Evolutionary conservation across 2,797 vertebrate genomes (phyloP), one percentile per base, ranked within the genome.

Genomic region (Gorsachius magnificus): DNA sequence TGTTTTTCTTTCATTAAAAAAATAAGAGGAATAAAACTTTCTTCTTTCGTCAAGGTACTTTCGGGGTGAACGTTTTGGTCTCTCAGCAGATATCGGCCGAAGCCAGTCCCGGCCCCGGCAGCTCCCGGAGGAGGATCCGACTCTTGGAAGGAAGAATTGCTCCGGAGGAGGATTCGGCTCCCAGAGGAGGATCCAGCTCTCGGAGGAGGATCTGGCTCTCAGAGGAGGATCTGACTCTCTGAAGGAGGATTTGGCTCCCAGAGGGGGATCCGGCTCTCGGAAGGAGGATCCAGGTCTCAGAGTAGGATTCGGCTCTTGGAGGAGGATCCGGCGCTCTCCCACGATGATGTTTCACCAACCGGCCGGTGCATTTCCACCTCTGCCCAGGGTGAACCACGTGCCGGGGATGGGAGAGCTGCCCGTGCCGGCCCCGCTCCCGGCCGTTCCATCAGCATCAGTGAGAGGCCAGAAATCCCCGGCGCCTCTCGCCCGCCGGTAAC

Each of bases 21-120:
- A 98, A 98, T 98, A 98, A 98, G 96, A 98, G 98, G 97, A 98
- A 97, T 98, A 97, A 98, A 96, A 98, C 97, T 98, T 98, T 98
- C 90, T 95, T 82, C 97, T 97, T 96, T 97, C 95, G 64, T 97
- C 97, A 97, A 97, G 97, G 97, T 97, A 97, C 95, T 41, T 93
- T 96, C 61, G 57, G 96, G 98, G 97, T 76, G 96, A 97, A 96
- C 90, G 89, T 95, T 97, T 93, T 92, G 97, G 97, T 96, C 97
- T 96, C 98, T 97, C 97, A 96, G 97, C 97, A 95, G 97, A 96
- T 95, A 96, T 91, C 76, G 96, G 96, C 88, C 82, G 21, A 95
- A 96, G 96, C 92, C 93, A 84, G 96, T 95, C 82, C 93, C 91
- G 92, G 56, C 29, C 13, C 33, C 17, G 9, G 46, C 24, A 18